phyloP scores from a whole-genome alignment of 23 tunicate genomes.

The Clavelina lepadiformis region DNA sequence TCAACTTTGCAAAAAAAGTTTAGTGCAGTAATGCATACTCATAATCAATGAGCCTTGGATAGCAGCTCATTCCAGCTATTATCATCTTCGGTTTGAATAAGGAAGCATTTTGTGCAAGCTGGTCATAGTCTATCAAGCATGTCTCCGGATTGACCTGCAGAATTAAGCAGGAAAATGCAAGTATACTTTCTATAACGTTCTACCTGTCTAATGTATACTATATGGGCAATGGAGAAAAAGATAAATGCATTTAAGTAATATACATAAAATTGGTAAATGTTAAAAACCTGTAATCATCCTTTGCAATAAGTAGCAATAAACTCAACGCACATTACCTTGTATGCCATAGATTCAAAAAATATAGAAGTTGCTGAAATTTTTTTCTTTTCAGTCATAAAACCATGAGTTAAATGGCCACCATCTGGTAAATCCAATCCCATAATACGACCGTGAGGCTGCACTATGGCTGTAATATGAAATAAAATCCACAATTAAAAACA shows the following conservation, averaged over 20 bases:
- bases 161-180: constrained; percentile 2
- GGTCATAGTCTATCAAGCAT: constrained; percentile 94
- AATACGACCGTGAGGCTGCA: constrained; percentile 92
- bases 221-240: too few species aligned
- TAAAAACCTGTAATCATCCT: too few species aligned
- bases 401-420: constrained; percentile 99
- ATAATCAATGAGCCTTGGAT: constrained; percentile 89
- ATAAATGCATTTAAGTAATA: neutral
- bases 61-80: constrained; percentile 97
- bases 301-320: neutral
- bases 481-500: constrained; percentile 1
- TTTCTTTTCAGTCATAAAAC: constrained; percentile 90
- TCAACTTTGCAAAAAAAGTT: neutral
- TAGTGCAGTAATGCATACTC: constrained; percentile 25
- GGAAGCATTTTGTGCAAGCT: constrained; percentile 71
- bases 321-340: constrained; percentile 57
- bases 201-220: neutral
- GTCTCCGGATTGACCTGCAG: constrained; percentile 72
- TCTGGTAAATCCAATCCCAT: constrained; percentile 99
- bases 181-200: neutral
- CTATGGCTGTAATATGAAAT: constrained; percentile 46
- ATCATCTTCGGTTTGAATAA: constrained; percentile 94
- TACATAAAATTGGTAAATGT: too few species aligned
- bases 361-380: constrained; percentile 98
- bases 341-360: constrained; percentile 99